Base-by-base conservation (phyloP, 2,888 invertebrate genomes). In the Branchipolynoe longqiensis region DNA sequence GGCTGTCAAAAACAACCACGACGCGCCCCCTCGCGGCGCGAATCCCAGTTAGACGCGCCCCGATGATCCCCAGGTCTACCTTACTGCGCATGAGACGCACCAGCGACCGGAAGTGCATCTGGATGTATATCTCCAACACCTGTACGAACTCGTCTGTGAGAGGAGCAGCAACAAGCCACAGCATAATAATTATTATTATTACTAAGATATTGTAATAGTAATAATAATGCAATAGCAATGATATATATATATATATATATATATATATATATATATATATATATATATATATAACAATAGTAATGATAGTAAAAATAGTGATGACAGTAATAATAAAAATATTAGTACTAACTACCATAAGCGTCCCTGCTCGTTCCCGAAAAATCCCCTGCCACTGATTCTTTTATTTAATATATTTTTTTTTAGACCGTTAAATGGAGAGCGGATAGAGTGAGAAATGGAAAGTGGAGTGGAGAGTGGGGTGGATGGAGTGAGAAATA, bases 1-100 rank as follows among this genome's bases (percentile, higher is more conserved):
- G 87, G 33, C 87, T 85, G 82, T 87, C 87, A 85, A 87, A 83
- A 38, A 59, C 83, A n/a, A 87, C 81, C 25, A 87, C 58, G 3
- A 87, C 87, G 22, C 38, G 54, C n/a, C 64, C 85, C 40, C 25
- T n/a, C 22, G 87, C 78, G 14, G 81, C 83, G 33, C 87, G 41
- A 1, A 82, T 78, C 12, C 87, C 87, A 14, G 31, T 62, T 18
- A 87, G 85, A 14, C 87, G 83, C 6, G 85, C 85, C 12, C 81
- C 59, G n/a, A 87, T 85, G 40, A 87, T 56, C 22, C 87, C 87
- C 28, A 85, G 36, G 62, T 74, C 62, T 6, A 36, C 36, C 0
- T 41, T 25, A 48, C 69, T 69, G 31, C 84, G 58, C n/a, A 83
- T 22, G 25, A 86, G 48, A 6, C 56, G 2, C 38, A 85, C 82